Percentiles rank a stretch among this genome's conserved stretches.
Evolutionary conservation across 2,888 invertebrate species (phyloP).

Genomic region (Imbricaverruca yamaguchii): DNA sequence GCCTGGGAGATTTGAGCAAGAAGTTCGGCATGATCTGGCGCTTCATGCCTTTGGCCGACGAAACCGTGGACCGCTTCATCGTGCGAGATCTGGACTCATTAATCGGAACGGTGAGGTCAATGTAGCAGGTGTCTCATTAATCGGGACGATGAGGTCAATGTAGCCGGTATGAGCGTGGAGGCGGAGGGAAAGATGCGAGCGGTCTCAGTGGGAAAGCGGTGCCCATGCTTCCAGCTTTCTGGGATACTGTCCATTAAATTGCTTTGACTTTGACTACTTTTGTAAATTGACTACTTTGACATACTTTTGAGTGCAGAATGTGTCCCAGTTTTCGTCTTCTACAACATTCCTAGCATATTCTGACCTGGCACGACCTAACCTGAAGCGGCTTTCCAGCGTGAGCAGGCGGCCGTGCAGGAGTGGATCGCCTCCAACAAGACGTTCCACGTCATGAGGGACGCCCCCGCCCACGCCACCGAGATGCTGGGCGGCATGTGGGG

Average conservation of each 20-base stretch:
- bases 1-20: slow-evolving; percentile 22
- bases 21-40: slow-evolving; percentile 29
- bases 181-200: too few species aligned
- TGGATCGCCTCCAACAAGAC: slow-evolving; percentile 31
- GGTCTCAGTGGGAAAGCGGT: too few species aligned
- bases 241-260: too few species aligned
- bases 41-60: slow-evolving; percentile 26
- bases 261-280: too few species aligned
- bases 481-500: slow-evolving; percentile 33
- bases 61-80: slow-evolving; percentile 21
- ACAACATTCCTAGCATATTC: too few species aligned
- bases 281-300: too few species aligned
- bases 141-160: too few species aligned
- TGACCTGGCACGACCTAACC: background rate
- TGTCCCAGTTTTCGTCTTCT: too few species aligned
- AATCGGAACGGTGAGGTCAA: background rate
- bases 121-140: too few species aligned
- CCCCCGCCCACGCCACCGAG: slow-evolving; percentile 26
- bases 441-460: slow-evolving; percentile 32
- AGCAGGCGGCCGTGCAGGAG: slow-evolving; percentile 28
- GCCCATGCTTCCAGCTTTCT: too few species aligned
- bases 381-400: background rate
- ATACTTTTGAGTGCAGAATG: too few species aligned
- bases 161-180: too few species aligned
- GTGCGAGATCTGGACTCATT: slow-evolving; percentile 26